Evolutionary conservation across 2,888 invertebrate genomes (phyloP).

Genomic region (Drosophila trichaetosa): DNA sequence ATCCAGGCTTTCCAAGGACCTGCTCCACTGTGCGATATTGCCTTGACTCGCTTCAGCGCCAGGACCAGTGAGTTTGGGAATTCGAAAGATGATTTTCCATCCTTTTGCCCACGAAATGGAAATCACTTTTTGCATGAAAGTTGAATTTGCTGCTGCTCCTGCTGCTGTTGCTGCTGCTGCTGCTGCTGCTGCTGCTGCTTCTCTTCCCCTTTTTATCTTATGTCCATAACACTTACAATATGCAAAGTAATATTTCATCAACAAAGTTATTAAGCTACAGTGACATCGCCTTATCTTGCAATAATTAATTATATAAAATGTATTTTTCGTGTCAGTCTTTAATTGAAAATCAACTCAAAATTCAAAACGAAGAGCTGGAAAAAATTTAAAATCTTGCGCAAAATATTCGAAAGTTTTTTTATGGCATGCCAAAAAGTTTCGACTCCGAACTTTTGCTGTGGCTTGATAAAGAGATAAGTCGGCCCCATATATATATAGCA

Average conservation of each 20-base stretch:
- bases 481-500: neutral
- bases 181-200: neutral
- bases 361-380: neutral
- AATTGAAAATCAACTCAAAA: slow-evolving; percentile 9
- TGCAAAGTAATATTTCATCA: slow-evolving; percentile 47
- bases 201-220: slow-evolving; percentile 11
- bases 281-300: slow-evolving; percentile 36
- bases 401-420: slow-evolving; percentile 9
- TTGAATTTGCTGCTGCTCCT: slow-evolving; percentile 20
- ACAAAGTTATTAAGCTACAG: slow-evolving; percentile 18
- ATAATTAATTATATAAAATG: slow-evolving; percentile 44
- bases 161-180: neutral
- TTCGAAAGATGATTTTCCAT: slow-evolving; percentile 68
- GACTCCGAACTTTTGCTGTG: slow-evolving; percentile 38
- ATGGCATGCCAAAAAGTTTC: slow-evolving; percentile 23
- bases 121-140: slow-evolving; percentile 58
- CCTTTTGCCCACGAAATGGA: slow-evolving; percentile 47
- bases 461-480: neutral
- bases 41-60: neutral
- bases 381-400: neutral
- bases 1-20: neutral
- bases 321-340: slow-evolving; percentile 9
- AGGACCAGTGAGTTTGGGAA: slow-evolving; percentile 31
- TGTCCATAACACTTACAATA: slow-evolving; percentile 34
- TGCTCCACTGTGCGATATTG: slow-evolving; percentile 16